phyloP scores from a whole-genome alignment of 2,113 vertebrate species.

The Mastomys coucha region DNA sequence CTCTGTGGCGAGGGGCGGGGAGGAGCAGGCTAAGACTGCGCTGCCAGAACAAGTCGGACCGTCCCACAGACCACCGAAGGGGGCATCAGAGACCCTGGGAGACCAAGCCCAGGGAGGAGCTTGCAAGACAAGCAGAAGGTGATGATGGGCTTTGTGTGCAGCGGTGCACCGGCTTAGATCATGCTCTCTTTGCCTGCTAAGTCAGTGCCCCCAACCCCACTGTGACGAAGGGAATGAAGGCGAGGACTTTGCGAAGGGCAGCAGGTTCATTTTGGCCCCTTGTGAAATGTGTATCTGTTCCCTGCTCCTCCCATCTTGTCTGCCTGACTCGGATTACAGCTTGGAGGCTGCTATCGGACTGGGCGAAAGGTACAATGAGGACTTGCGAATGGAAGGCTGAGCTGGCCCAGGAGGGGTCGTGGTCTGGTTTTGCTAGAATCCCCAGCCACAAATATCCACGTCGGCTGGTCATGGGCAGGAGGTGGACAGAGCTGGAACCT shows the following conservation, averaged over 20 bases:
- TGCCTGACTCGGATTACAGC: neutral
- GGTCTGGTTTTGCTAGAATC: neutral
- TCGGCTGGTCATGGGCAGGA: neutral
- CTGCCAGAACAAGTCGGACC: slow-evolving; percentile 3
- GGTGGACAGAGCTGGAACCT: neutral
- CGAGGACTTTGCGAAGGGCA: neutral
- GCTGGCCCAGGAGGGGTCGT: neutral
- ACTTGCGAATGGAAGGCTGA: neutral
- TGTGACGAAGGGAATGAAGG: neutral
- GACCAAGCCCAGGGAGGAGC: slow-evolving; percentile 74
- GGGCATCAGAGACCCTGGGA: slow-evolving; percentile 82
- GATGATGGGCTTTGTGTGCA: slow-evolving; percentile 80
- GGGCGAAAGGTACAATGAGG: slow-evolving; percentile 25
- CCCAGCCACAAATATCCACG: neutral
- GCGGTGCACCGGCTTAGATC: neutral
- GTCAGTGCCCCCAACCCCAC: neutral
- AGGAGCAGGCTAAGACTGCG: neutral
- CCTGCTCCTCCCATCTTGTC: neutral
- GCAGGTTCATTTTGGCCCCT: neutral
- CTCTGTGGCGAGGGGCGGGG: slow-evolving; percentile 36
- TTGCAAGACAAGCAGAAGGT: slow-evolving; percentile 55
- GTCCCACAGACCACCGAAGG: slow-evolving; percentile 79
- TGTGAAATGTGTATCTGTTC: neutral
- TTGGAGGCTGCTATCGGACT: slow-evolving; percentile 28
- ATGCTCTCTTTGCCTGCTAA: neutral